Evolutionary conservation across 2,888 invertebrate genomes (phyloP), one percentile per base, ranked within the genome.

Genomic region (Pharmacophagus antenor): DNA sequence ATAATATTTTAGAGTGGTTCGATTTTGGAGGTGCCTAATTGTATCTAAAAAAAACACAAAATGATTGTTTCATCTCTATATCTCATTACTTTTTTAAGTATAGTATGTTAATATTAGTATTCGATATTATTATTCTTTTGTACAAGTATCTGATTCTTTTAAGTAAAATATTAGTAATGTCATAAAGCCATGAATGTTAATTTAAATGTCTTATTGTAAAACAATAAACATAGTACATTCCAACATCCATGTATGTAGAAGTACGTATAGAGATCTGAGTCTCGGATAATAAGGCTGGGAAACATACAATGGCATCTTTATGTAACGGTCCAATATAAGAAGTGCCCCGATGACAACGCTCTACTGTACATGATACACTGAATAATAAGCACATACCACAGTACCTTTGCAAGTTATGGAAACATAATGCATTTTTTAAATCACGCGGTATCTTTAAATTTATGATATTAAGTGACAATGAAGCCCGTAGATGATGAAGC

Each of bases 241-340:
- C 23, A 42, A 31, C 21, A n/a, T 37, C 18, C 44, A 46, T 31
- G 17, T 17, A 51, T 46, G 57, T 51, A 51, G 46, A n/a, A n/a
- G n/a, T n/a, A n/a, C n/a, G 23, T 46, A 61, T 15, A 56, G 67
- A 71, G 77, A 73, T 75, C 76, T 73, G 76, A 74, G 76, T 79
- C 81, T 81, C 65, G 62, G 69, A 75, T 79, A 80, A 76, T 72
- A 72, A 75, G 71, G 58, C 65, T 65, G 69, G 62, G 66, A 66
- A 68, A 67, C 67, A 71, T 69, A 81, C 83, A 83, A 82, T 78
- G 73, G 72, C 69, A 73, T 70, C 79, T 77, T 79, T 79, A 70
- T 74, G 65, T 70, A 72, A 64, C 66, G 69, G 68, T 65, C 61
- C 55, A 61, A 63, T 63, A 64, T 62, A 55, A 60, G 56, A 63